Evolutionary conservation across 2,113 vertebrate genomes (phyloP).

Genomic region (Trichechus manatus): DNA sequence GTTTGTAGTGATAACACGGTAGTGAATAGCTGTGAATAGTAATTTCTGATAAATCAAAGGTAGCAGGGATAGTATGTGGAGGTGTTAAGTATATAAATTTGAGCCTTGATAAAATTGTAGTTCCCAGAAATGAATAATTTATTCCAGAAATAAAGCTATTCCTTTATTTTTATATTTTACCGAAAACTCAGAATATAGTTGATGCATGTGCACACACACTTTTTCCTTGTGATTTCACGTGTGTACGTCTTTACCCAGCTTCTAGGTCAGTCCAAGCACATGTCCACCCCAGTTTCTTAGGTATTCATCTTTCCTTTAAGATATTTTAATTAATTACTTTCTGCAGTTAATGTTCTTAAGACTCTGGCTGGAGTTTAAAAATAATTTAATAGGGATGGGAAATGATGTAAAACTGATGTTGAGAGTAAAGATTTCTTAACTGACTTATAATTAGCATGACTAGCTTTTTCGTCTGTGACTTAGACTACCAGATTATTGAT

Average conservation of each 20-base stretch:
- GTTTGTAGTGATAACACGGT: neutral
- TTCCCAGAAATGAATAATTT: neutral
- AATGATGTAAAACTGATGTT: neutral
- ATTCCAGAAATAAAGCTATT: neutral
- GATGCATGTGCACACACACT: neutral
- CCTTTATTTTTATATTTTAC: neutral
- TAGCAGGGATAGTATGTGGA: neutral
- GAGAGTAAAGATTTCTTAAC: constrained; percentile 3
- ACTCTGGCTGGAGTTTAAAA: neutral
- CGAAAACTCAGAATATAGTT: neutral
- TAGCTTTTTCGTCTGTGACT: neutral
- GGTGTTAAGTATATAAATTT: neutral
- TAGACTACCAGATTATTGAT: neutral
- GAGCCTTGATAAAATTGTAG: neutral
- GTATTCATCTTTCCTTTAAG: neutral
- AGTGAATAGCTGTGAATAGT: neutral
- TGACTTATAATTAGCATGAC: neutral
- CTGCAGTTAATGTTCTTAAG: neutral
- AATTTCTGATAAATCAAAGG: neutral
- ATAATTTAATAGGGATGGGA: neutral
- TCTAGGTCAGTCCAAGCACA: neutral
- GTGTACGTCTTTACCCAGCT: neutral
- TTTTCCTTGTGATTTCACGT: neutral
- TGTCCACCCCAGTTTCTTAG: neutral
- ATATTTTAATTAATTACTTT: neutral